Evolutionary conservation across 2,888 invertebrate genomes (phyloP).

Genomic region (Scotopteryx bipunctaria): DNA sequence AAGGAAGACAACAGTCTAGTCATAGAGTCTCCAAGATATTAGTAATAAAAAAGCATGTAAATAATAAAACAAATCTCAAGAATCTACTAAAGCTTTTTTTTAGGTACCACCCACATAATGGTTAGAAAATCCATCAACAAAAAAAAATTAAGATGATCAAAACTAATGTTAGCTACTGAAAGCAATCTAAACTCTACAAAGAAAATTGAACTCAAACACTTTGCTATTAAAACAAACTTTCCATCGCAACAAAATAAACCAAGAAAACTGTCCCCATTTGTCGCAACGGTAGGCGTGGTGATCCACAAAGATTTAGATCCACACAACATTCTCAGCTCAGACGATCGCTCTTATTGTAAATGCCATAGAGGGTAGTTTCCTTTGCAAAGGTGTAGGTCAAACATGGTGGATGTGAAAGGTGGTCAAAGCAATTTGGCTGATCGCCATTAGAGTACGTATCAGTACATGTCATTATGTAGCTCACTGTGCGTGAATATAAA

Average conservation of each 20-base stretch:
- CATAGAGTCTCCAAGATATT: too few species aligned
- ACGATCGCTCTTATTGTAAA: constrained; percentile 10
- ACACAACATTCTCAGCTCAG: constrained; percentile 4
- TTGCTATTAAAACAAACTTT: constrained; percentile 16
- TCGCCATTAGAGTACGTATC: constrained; percentile 59
- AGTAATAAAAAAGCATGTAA: too few species aligned
- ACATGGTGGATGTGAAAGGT: constrained; percentile 51
- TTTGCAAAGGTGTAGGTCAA: constrained; percentile 10
- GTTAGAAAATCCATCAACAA: neutral
- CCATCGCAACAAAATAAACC: constrained; percentile 28
- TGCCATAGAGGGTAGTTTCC: constrained; percentile 21
- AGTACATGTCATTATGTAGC: constrained; percentile 59
- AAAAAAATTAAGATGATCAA: constrained; percentile 16
- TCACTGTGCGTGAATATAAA: constrained; percentile 67
- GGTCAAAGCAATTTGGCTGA: constrained; percentile 64
- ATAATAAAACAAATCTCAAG: too few species aligned
- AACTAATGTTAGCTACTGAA: constrained; percentile 23
- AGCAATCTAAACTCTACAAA: constrained; percentile 6
- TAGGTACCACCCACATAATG: neutral
- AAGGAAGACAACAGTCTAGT: too few species aligned
- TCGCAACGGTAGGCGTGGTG: constrained; percentile 76
- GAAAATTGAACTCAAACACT: constrained; percentile 18
- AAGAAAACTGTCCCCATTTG: constrained; percentile 75
- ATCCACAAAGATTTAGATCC: constrained; percentile 50
- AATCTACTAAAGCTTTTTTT: constrained; percentile 4